Conservation (phyloP, 2,888 invertebrate species). For the Craniophora ligustri region DNA sequence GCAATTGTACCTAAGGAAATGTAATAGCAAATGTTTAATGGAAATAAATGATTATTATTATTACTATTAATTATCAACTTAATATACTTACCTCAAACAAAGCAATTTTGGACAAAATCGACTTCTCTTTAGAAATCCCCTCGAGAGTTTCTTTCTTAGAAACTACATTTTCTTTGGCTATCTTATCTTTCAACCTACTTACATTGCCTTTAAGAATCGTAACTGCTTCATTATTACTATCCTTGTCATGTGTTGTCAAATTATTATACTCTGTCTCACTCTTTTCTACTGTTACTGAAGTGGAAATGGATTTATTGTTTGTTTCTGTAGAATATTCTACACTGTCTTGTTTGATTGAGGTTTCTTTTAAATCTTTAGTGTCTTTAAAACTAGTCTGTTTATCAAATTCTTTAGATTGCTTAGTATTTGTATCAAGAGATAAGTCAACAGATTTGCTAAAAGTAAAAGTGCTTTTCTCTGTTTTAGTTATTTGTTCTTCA, state of each 20-base stretch:
- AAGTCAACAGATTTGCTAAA: slow-evolving; percentile 32
- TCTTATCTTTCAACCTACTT: slow-evolving; percentile 62
- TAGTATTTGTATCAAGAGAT: slow-evolving; percentile 4
- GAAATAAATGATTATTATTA: no score
- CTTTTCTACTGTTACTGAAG: slow-evolving; percentile 6
- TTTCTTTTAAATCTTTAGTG: background rate
- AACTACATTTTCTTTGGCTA: slow-evolving; percentile 40
- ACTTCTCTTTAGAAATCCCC: slow-evolving; percentile 66
- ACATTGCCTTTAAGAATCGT: slow-evolving; percentile 72
- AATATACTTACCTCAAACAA: slow-evolving; percentile 79
- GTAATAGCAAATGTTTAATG: no score
- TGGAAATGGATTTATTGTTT: background rate
- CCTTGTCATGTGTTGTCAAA: slow-evolving; percentile 27
- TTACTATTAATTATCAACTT: no score
- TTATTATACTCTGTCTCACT: slow-evolving; percentile 16
- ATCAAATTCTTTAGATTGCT: slow-evolving; percentile 11
- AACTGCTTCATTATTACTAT: slow-evolving; percentile 49
- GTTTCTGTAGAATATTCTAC: background rate
- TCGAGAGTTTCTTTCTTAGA: slow-evolving; percentile 54
- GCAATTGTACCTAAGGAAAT: no score
- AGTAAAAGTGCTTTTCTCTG: slow-evolving; percentile 25
- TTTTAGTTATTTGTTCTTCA: slow-evolving; percentile 23
- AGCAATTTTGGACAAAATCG: slow-evolving; percentile 76
- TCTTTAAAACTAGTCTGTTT: slow-evolving; percentile 32
- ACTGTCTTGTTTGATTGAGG: background rate